Evolutionary conservation across 2,113 vertebrate genomes (phyloP), one percentile per base, ranked within the genome.

Genomic region (Rhagologus leucostigma): DNA sequence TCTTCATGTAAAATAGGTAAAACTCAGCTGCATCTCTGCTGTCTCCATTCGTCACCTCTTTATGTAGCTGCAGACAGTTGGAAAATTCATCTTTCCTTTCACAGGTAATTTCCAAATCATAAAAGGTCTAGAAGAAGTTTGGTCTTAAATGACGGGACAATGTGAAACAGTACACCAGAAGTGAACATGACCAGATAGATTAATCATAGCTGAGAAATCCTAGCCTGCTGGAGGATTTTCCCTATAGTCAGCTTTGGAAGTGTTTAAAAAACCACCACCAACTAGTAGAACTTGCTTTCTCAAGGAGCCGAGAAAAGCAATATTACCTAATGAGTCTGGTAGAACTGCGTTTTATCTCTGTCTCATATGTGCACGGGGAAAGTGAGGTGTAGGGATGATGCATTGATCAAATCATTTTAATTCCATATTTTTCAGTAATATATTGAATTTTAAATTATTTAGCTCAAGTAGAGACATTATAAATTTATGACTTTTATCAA

Each of bases 391-490:
- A 91, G 15, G 39, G 46, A 62, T 85, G 62, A 87, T 55, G 16
- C 49, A 90, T 71, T 64, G 68, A 87, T 63, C 23, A 32, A 89
- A 80, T 60, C 1, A 80, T 64, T 95, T 92, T 60, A 60, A 84
- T 87, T 82, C 41, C 9, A 37, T 64, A 50, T 91, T 94, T 94
- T 88, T 91, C 85, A 85, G 57, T 5, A 90, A 93, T 80, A 80
- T 47, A 87, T 73, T 82, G 87, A 85, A 87, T 81, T 93, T 88
- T 87, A 44, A 84, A 85, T 96, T 91, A 94, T 96, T 93, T 93
- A 88, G 35, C 41, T 83, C 42, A 82, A 95, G 67, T 65, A 59
- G 53, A 47, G 55, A 41, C 37, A 74, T 88, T 73, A 87, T 74
- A 88, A 69, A 93, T 90, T 59, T 94, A 77, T 80, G 0, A 55